A percentile compares a stretch with the other conserved stretches of the same genome.
phyloP scores from a whole-genome alignment of 1,140 invertebrate species.

The Ceratina japonica region DNA sequence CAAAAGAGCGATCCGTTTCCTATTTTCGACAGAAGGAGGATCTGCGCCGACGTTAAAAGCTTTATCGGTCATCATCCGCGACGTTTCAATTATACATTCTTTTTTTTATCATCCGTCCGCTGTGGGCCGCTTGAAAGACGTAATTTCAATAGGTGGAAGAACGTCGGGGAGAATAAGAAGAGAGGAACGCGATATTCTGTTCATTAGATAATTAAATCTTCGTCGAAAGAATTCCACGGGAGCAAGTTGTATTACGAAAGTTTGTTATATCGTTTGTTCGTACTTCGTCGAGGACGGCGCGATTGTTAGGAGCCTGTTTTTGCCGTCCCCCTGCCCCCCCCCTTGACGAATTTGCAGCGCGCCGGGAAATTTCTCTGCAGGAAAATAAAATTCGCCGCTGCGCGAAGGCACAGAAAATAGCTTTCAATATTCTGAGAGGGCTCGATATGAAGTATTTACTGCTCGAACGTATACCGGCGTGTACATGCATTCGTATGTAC shows the following conservation, averaged over 20 bases:
- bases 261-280: no score
- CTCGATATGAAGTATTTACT: conserved; percentile 68
- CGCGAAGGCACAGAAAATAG: conserved; percentile 31
- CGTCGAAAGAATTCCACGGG: no score
- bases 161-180: no score
- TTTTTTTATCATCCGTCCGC: conserved; percentile 2
- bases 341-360: neutral
- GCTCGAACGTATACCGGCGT: conserved; percentile 6
- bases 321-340: no score
- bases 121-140: neutral
- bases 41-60: conserved; percentile 42
- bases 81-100: conserved; percentile 28
- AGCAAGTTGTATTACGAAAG: no score
- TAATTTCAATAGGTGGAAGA: no score
- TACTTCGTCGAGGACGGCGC: no score
- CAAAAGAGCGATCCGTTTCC: conserved; percentile 48
- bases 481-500: conserved; percentile 32
- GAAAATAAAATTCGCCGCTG: conserved; percentile 42
- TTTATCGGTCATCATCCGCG: conserved; percentile 52
- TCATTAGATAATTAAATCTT: no score
- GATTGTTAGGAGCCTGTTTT: no score
- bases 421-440: conserved; percentile 59
- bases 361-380: neutral
- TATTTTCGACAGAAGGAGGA: conserved; percentile 48
- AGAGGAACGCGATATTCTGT: no score